Conservation (phyloP, 2,797 vertebrate genomes). For the Adelosebastes latens region DNA sequence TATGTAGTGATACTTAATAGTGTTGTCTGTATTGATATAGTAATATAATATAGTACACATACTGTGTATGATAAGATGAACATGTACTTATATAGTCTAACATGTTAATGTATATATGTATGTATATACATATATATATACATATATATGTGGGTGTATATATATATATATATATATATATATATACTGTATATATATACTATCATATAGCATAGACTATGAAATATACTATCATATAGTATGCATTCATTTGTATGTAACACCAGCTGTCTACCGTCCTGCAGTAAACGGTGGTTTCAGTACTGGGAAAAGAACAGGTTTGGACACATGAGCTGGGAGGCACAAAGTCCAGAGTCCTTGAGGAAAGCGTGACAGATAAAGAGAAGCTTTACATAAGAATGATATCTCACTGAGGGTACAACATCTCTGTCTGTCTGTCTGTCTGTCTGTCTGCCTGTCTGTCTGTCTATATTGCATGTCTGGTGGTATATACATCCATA, state of each 20-base stretch:
- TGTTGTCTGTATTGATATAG: background rate
- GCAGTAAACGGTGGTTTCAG: background rate
- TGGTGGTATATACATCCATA: background rate
- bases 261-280: background rate
- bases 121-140: no score
- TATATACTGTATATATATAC: background rate
- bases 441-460: background rate
- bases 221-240: background rate
- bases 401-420: background rate
- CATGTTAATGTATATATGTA: no score
- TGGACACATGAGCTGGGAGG: background rate
- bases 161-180: no score
- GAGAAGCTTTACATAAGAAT: slow-evolving; percentile 1
- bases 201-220: background rate
- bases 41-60: background rate
- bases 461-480: background rate
- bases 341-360: background rate
- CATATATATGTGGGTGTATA: no score
- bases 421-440: background rate
- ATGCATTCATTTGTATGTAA: background rate
- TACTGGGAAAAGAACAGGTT: slow-evolving; percentile 1
- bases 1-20: background rate
- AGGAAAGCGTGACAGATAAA: background rate
- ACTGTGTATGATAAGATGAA: background rate
- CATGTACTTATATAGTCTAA: no score